Evolutionary conservation across 2,113 vertebrate species (phyloP).

Genomic region (Regulus satrapa): DNA sequence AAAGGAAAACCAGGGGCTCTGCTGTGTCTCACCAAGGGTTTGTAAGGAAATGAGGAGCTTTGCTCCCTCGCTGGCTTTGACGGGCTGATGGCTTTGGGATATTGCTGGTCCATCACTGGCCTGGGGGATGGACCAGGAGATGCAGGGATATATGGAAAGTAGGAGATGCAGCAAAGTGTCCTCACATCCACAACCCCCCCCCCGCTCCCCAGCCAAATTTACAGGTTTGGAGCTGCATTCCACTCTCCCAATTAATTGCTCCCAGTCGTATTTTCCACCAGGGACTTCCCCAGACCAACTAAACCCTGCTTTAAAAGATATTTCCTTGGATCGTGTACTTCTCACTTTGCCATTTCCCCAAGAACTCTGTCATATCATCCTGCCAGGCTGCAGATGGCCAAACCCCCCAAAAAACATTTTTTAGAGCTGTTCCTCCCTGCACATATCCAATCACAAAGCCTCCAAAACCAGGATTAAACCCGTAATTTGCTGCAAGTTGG

Average conservation of each 20-base stretch:
- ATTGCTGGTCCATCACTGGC: background rate
- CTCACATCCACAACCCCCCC: background rate
- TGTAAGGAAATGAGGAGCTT: background rate
- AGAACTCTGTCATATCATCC: background rate
- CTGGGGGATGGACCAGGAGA: fast-evolving
- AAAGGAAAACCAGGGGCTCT: background rate
- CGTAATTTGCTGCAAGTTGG: background rate
- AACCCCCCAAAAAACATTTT: background rate
- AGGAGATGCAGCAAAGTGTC: background rate
- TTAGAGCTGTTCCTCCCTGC: background rate
- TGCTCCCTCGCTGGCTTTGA: background rate
- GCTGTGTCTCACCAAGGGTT: background rate
- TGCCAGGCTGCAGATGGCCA: background rate
- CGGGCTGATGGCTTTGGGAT: background rate
- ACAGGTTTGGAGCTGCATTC: background rate
- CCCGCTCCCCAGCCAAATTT: too few relatives aligned
- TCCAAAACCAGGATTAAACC: background rate
- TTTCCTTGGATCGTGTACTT: background rate
- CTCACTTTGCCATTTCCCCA: background rate
- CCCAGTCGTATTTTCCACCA: background rate
- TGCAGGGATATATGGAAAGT: background rate
- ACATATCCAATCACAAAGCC: background rate
- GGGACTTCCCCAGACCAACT: background rate
- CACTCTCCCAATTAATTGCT: too few relatives aligned
- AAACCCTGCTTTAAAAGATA: background rate